Evolutionary conservation across 23 tunicate genomes (phyloP), one percentile per base, ranked within the genome.

Genomic region (Clavelina lepadiformis): DNA sequence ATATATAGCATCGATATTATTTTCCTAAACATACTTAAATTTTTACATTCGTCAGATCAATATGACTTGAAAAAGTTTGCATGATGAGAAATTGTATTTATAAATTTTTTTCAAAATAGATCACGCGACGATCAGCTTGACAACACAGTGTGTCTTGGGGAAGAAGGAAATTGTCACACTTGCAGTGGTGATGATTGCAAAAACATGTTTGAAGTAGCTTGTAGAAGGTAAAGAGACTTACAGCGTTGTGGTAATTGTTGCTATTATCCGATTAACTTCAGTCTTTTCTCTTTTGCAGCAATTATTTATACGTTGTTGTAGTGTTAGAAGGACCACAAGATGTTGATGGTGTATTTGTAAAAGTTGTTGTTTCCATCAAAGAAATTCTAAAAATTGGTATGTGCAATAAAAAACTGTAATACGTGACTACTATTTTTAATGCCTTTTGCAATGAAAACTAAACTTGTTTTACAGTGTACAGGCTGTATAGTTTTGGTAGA

Each of bases 201-300:
- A 58, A 58, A 58, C 32, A 25, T 28, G 35, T 58, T 25, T 58
- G 64, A 4, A 11, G 35, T 8, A 58, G 36, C 64, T 58, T 58
- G 64, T 38, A 52, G 58, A 28, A 52, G 58, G 58, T 52, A 52
- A 7, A n/a, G n/a, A 11, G 49, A 11, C 11, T 41, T 41, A 41
- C 49, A 15, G 11, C 49, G 11, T 41, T 41, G 49, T 41, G 11
- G 49, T 15, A 11, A 15, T 15, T 41, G 11, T 41, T 15, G 11
- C 15, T 11, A 11, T 41, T 41, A 11, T 41, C 15, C 15, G 15
- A 11, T 41, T 41, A 41, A 41, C 15, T 11, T 15, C 15, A 41
- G 49, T 11, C 15, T 41, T 11, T 41, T 52, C 24, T 19, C 24
- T 52, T 19, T 52, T 52, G 21, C 20, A 52, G 58, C 21, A 52